Evolutionary conservation across 2,797 vertebrate genomes (phyloP).

Genomic region (Siniperca undulata): DNA sequence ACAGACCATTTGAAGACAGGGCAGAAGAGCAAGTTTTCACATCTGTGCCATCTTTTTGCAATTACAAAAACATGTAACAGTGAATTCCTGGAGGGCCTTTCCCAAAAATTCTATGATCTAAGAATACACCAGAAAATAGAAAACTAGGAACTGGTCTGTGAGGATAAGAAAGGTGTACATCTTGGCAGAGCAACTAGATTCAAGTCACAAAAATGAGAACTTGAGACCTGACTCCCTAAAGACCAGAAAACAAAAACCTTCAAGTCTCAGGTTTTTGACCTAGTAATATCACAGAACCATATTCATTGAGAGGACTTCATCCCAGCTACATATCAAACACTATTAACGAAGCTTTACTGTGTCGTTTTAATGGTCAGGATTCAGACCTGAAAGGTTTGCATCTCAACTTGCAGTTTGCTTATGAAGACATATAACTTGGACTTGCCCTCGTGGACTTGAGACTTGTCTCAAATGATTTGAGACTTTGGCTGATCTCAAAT

Average conservation of each 20-base stretch:
- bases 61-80: constrained; percentile 63
- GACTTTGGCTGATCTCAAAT: neutral
- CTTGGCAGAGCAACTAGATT: neutral
- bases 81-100: constrained; percentile 52
- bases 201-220: neutral
- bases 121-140: constrained; percentile 18
- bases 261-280: neutral
- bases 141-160: constrained; percentile 1
- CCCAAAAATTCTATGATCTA: constrained; percentile 30
- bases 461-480: neutral
- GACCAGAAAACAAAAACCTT: neutral
- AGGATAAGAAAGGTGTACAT: neutral
- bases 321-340: neutral
- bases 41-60: constrained; percentile 54
- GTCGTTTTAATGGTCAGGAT: neutral
- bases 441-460: neutral
- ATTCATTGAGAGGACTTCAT: neutral
- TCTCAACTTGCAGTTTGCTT: neutral
- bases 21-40: constrained; percentile 50
- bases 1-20: constrained; percentile 48
- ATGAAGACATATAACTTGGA: neutral
- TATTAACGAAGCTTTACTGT: neutral
- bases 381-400: neutral
- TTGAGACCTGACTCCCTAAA: neutral
- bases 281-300: neutral